Conservation (phyloP, 2,797 vertebrate species). For the Melanotaenia parkinsoni region DNA sequence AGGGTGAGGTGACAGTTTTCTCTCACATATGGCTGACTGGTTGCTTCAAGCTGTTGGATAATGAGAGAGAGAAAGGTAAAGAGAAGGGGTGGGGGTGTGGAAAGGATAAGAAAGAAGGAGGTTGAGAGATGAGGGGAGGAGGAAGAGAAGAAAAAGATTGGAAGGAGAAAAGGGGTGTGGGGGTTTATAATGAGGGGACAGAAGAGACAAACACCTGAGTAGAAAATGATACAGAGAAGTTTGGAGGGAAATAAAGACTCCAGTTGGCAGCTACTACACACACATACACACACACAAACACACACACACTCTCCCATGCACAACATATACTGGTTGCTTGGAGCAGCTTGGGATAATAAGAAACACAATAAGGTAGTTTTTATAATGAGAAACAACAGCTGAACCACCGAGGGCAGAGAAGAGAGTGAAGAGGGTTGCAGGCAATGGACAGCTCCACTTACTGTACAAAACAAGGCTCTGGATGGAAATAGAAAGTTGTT, state of each 20-base stretch:
- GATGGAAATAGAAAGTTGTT: constrained; percentile 52
- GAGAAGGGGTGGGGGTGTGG: constrained; percentile 8
- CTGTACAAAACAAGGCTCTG: constrained; percentile 62
- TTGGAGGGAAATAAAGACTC: constrained; percentile 74
- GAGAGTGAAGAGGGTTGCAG: constrained; percentile 61
- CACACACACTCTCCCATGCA: constrained; percentile 18
- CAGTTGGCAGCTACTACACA: constrained; percentile 71
- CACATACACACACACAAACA: constrained; percentile 35
- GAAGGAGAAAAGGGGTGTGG: constrained; percentile 8
- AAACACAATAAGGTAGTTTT: constrained; percentile 81
- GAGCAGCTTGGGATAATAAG: constrained; percentile 80
- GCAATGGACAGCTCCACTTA: constrained; percentile 71
- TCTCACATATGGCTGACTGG: constrained; percentile 80
- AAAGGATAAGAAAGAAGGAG: constrained; percentile 19
- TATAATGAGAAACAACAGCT: constrained; percentile 84
- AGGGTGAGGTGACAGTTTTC: constrained; percentile 75
- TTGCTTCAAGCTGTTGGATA: constrained; percentile 83
- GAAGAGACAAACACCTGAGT: constrained; percentile 76
- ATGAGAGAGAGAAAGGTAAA: constrained; percentile 73
- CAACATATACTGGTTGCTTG: constrained; percentile 72
- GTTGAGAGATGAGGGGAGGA: constrained; percentile 16
- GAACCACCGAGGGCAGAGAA: constrained; percentile 75
- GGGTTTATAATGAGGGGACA: constrained; percentile 74
- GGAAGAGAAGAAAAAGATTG: constrained; percentile 24
- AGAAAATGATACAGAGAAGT: constrained; percentile 53